Evolutionary conservation across 2,888 invertebrate species (phyloP), one percentile per base, ranked within the genome.

Genomic region (Watsonalla cultraria): DNA sequence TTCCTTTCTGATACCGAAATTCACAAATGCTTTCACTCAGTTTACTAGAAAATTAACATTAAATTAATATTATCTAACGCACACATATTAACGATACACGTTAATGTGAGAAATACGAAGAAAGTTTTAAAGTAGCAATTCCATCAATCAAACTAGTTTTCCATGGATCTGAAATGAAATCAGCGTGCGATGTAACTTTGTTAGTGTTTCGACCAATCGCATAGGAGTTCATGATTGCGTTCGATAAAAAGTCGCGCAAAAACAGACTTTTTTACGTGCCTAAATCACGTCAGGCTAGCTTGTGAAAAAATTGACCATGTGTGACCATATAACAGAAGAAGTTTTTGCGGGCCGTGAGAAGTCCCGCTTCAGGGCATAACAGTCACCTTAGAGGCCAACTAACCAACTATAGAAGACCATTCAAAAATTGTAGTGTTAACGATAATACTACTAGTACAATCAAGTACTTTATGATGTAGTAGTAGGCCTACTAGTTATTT

Each of bases 71-170:
- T 49, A 37, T 33, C 49, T 9, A 49, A 14, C 49, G 37, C 14
- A 37, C 15, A 15, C 6, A 15, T 49, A 49, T 49, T 37, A 49
- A 37, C 13, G 15, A 49, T 6, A 37, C 9, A 37, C 24, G 35
- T 13, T 13, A 35, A 37, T 13, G 15, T 37, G 49, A 37, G 37
- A 49, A 37, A 15, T 14, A 8, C 37, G 11, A 39, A 14, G 49
- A 49, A 49, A 49, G 49, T 49, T 49, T 15, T 49, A 49, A 49
- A 49, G 37, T 49, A 49, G 49, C 37, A 49, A 49, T 39, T 49
- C 37, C 13, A 49, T 37, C 9, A 49, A 39, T 37, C 49, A 39
- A 49, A 49, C 49, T 49, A 15, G 49, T 49, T 49, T 49, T 49
- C 49, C 49, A 37, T 48, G 35, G 9, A 49, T 37, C 49, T 39